Evolutionary conservation across 1,140 invertebrate genomes (phyloP).

Genomic region (Calosoma granatense): DNA sequence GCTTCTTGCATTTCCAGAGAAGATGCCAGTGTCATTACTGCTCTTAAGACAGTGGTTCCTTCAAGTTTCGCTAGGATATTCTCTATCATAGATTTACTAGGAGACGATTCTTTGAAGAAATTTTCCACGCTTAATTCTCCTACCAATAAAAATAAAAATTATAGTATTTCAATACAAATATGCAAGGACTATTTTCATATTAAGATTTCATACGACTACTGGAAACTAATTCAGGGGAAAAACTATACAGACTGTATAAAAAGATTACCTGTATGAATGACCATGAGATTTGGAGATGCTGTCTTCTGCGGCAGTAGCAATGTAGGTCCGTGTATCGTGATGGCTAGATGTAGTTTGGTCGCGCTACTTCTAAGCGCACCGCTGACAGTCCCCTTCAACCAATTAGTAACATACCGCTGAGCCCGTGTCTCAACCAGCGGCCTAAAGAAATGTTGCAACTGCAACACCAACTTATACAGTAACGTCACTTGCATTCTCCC

Average conservation of each 20-base stretch:
- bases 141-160: slow-evolving; percentile 27
- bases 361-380: background rate
- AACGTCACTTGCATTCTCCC: slow-evolving; percentile 62
- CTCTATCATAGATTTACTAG: slow-evolving; percentile 45
- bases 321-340: slow-evolving; percentile 64
- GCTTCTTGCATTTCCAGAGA: slow-evolving; percentile 65
- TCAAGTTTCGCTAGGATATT: slow-evolving; percentile 60
- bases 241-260: too few relatives aligned
- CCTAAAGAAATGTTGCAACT: slow-evolving; percentile 39
- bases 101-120: slow-evolving; percentile 58
- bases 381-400: background rate
- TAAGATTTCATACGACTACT: too few relatives aligned
- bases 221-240: too few relatives aligned
- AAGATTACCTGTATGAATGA: slow-evolving; percentile 58
- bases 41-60: slow-evolving; percentile 55
- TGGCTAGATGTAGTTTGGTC: slow-evolving; percentile 52
- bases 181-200: too few relatives aligned
- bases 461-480: slow-evolving; percentile 59
- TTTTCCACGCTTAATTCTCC: slow-evolving; percentile 68
- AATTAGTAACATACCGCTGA: background rate
- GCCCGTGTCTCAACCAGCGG: background rate
- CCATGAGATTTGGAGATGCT: slow-evolving; percentile 66
- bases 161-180: too few relatives aligned
- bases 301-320: slow-evolving; percentile 70
- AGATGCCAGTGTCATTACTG: slow-evolving; percentile 59